Conservation (phyloP, 2,113 vertebrate species). For the Campylomormyrus tamandua region DNA sequence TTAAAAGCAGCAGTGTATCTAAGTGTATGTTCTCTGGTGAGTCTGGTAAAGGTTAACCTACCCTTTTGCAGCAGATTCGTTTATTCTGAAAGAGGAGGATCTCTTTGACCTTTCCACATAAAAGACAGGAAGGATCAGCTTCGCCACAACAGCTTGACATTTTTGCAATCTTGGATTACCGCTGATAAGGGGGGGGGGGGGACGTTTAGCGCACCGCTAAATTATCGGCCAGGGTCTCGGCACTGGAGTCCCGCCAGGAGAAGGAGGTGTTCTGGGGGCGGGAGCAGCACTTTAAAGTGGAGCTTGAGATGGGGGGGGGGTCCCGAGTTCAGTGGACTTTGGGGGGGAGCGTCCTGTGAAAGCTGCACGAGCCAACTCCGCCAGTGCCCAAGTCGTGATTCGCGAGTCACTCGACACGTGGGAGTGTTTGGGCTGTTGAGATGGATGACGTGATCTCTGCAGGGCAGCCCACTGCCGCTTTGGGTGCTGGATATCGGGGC, state of each 20-base stretch:
- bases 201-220: slow-evolving; percentile 14
- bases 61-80: slow-evolving; percentile 58
- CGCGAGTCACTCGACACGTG: not conserved
- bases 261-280: not conserved
- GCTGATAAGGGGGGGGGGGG: slow-evolving; percentile 52
- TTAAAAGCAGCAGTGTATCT: slow-evolving; percentile 36
- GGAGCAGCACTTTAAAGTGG: not conserved
- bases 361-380: not conserved
- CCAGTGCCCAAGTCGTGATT: not conserved
- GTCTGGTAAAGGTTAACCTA: slow-evolving; percentile 58
- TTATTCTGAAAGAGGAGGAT: slow-evolving; percentile 55
- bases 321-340: not conserved
- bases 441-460: not conserved
- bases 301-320: not conserved
- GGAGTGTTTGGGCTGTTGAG: not conserved
- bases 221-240: not conserved
- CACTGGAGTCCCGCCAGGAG: not conserved
- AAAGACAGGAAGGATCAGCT: slow-evolving; percentile 54
- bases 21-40: slow-evolving; percentile 38
- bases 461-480: not conserved
- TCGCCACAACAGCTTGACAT: slow-evolving; percentile 65
- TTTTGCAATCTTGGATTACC: slow-evolving; percentile 58
- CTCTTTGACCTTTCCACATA: slow-evolving; percentile 62
- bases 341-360: not conserved
- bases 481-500: not conserved